phyloP scores from a whole-genome alignment of 2,797 vertebrate genomes.

The Arctocebus calabarensis region DNA sequence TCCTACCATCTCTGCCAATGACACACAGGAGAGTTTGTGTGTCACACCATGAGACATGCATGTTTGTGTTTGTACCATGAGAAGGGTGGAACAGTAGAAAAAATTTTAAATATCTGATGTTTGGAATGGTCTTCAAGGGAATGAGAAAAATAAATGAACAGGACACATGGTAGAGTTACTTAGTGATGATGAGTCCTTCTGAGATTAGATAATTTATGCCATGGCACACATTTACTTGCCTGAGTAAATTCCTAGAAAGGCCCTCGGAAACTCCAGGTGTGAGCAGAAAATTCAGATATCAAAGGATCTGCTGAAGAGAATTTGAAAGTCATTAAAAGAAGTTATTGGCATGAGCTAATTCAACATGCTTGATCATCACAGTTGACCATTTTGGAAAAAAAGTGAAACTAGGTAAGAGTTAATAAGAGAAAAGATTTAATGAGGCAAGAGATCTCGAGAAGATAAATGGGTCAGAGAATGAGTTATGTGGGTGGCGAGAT shows the following conservation, averaged over 20 bases:
- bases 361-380: neutral
- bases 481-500: neutral
- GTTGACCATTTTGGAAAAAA: neutral
- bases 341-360: neutral
- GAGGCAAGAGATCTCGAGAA: neutral
- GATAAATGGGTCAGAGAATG: neutral
- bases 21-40: neutral
- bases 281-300: neutral
- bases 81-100: neutral
- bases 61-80: neutral
- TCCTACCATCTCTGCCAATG: neutral
- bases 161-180: neutral
- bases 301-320: neutral
- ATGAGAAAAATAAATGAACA: neutral
- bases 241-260: neutral
- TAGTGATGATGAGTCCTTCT: neutral
- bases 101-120: neutral
- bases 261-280: neutral
- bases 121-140: neutral
- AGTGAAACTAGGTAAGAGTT: neutral
- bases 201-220: neutral
- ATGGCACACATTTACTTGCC: neutral
- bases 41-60: no score
- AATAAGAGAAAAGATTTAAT: neutral
- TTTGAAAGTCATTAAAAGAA: neutral